These are phyloP conservation scores for Leptothorax acervorum DNA, from an alignment of 2,888 invertebrate genomes.

Conservation along the genomic window DNA sequence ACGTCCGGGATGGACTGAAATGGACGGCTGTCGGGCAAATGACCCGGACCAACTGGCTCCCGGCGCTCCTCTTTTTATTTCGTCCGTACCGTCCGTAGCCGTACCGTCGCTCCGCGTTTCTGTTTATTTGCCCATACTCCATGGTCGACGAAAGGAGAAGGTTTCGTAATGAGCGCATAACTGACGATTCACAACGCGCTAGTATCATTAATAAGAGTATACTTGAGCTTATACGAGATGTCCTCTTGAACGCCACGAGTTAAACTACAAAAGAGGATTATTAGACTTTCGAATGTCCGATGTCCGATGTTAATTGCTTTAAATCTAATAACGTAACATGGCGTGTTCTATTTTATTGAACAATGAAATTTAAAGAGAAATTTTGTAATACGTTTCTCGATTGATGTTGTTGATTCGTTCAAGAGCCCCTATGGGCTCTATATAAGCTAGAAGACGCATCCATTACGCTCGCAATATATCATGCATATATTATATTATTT, in stretches of 20 bases:
- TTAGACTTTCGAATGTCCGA: background rate
- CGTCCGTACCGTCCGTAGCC: background rate
- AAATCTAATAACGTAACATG: background rate
- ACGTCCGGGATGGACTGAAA: constrained; percentile 41
- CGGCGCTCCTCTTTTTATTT: constrained; percentile 13
- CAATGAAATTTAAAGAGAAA: background rate
- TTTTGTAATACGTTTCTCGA: background rate
- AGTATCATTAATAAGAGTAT: background rate
- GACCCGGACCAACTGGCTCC: constrained; percentile 43
- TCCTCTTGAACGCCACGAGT: background rate
- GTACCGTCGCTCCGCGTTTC: constrained; percentile 15
- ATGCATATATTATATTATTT: constrained; percentile 20
- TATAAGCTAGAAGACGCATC: background rate
- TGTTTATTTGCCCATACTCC: constrained; percentile 36
- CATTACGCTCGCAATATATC: background rate
- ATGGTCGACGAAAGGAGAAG: constrained; percentile 8
- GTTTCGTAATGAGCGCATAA: constrained; percentile 34
- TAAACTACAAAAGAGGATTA: background rate
- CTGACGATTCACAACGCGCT: constrained; percentile 16
- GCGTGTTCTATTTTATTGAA: background rate
- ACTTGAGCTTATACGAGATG: background rate
- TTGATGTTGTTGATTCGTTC: background rate
- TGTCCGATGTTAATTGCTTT: background rate
- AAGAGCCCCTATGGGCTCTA: background rate
- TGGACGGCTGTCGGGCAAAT: constrained; percentile 38